Base-by-base conservation (phyloP, 1,140 invertebrate genomes). In the Magallana gigas region DNA sequence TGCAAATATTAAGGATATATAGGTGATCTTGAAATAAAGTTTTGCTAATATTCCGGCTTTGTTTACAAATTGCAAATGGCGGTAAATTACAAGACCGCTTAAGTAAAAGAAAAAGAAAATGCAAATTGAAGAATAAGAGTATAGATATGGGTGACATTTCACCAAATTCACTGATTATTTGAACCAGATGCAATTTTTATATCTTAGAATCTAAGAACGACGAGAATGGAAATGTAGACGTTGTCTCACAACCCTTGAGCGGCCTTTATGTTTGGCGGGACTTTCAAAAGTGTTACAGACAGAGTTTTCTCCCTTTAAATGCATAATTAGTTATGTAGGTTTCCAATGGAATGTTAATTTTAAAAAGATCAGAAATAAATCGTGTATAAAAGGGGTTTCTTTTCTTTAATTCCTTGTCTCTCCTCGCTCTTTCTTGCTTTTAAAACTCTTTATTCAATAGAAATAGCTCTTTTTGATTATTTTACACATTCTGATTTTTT, bases 41-140 rank as follows among this genome's bases (percentile, higher is more conserved):
- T 57, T 36, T 76, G 14, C 12, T 82, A 16, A 29, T 23, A 60
- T 16, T 59, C 23, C 57, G n/a, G 85, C 84, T 87, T 87, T 89
- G 86, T 89, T 89, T 85, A 89, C 86, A 89, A 87, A 89, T 89
- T 89, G 86, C 91, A 92, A 92, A 92, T 92, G 91, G 91, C 91
- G 91, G 91, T 90, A 92, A 92, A 92, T 80, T 71, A 57, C 11
- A n/a, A 68, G 48, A 23, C 58, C 76, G 68, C 80, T 64, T 81
- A 16, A 64, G 8, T 56, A 64, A 64, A 8, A 8, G 2, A 23
- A 87, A 64, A 83, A 64, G n/a, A 76, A 80, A 76, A 85, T 76
- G 12, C 8, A 9, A 29, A 29, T 36, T 29, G 29, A 12, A 76
- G 23, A 76, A 29, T 12, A 16, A 4, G 0, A 29, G 4, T 1